Conservation (phyloP, 2,888 invertebrate genomes). For the Conchocele bisecta region DNA sequence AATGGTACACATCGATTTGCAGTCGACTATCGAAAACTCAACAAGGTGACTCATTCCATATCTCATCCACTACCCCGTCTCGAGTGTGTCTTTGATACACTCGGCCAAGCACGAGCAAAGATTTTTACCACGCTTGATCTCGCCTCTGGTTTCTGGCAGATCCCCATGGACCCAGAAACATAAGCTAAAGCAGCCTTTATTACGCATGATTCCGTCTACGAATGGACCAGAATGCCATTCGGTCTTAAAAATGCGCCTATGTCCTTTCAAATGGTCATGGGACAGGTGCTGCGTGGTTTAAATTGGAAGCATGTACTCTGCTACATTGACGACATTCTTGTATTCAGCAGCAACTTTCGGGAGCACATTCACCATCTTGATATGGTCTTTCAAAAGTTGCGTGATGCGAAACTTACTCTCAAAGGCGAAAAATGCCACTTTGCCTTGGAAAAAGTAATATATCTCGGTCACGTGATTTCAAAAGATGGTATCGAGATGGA, state of each 20-base stretch:
- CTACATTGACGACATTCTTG: constrained; percentile 58
- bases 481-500: constrained; percentile 57
- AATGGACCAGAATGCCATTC: constrained; percentile 48
- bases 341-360: constrained; percentile 50
- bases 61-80: constrained; percentile 55
- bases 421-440: constrained; percentile 58
- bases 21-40: constrained; percentile 54
- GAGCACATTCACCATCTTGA: constrained; percentile 53
- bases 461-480: constrained; percentile 58
- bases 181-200: constrained; percentile 59
- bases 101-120: constrained; percentile 34
- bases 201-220: constrained; percentile 47
- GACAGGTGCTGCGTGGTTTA: constrained; percentile 50
- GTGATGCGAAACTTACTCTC: constrained; percentile 38
- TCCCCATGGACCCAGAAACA: constrained; percentile 45
- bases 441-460: constrained; percentile 45
- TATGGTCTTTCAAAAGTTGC: constrained; percentile 32
- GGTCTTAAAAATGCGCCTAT: constrained; percentile 54
- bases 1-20: constrained; percentile 50
- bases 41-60: constrained; percentile 53
- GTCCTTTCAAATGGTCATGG: constrained; percentile 54
- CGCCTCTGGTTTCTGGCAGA: constrained; percentile 49
- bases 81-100: constrained; percentile 51
- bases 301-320: constrained; percentile 61
- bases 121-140: constrained; percentile 52